A percentile compares a stretch with the other conserved stretches of the same genome.
Conservation (phyloP, 2,113 vertebrate genomes). For the Lagopus muta region DNA sequence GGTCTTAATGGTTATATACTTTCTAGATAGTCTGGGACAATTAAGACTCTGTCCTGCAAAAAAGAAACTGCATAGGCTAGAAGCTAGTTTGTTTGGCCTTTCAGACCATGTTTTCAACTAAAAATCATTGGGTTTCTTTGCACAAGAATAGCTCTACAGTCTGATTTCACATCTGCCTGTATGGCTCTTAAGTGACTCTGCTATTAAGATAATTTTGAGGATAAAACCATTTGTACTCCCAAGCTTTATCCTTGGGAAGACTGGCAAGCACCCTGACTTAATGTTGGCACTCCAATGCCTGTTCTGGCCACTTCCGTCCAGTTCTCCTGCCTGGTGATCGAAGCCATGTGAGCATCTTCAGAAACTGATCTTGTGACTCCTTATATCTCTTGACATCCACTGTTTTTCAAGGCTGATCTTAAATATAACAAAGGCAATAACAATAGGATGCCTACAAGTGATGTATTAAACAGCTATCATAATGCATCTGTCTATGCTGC, state of each 20-base stretch:
- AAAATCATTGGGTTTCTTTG: not conserved
- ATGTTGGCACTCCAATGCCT: accelerated
- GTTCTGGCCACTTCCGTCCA: not conserved
- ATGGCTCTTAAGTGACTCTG: not conserved
- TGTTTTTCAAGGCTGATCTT: not conserved
- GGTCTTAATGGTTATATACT: not conserved
- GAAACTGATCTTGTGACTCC: not conserved
- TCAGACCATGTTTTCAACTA: not conserved
- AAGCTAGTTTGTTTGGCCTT: not conserved
- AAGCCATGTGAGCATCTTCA: not conserved
- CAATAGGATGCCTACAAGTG: accelerated
- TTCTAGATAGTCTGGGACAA: not conserved
- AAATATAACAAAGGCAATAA: not conserved
- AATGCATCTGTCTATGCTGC: not conserved
- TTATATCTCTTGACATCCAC: not conserved
- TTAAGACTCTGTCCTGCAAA: not conserved
- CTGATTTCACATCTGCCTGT: not conserved
- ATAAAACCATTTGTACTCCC: not conserved
- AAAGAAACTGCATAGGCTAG: not conserved
- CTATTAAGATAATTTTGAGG: not conserved
- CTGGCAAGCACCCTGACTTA: not conserved
- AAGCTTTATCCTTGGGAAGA: not conserved
- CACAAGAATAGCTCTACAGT: not conserved
- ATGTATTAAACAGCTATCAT: not conserved
- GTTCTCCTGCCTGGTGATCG: too few relatives aligned